Base-by-base conservation (phyloP, 2,113 vertebrate genomes). In the Platichthys stellatus region DNA sequence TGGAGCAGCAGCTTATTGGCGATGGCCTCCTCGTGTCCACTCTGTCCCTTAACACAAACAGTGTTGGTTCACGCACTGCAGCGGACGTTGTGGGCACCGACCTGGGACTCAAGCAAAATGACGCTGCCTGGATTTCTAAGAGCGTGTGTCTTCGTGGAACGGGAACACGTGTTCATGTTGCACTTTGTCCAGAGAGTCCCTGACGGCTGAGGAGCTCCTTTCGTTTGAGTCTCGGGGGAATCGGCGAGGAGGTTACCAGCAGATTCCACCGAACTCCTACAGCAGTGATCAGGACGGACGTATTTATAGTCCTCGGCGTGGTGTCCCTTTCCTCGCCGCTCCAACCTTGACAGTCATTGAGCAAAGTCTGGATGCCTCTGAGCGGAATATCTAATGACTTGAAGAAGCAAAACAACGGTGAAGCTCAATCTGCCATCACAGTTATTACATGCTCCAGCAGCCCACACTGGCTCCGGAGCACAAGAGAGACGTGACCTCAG, bases 341-440 rank as follows among this genome's bases (percentile, higher is more conserved):
- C 63, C 76, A 77, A 89, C 83, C 81, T 87, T 86, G 86, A 85
- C 81, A 80, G 78, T 80, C 83, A 78, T 53, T 87, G 80, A 82
- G 73, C 43, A 76, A 63, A 72, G 81, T 69, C 71, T 77, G 63
- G 63, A 74, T 9, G 63, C 38, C 64, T 86, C 68, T 58, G 74
- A 89, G 83, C 53, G 40, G 85, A 89, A 85, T 90, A 47, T 71
- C 68, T 72, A 87, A 87, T 79, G 83, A 86, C 69, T 17, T 17
- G 69, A 64, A 28, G 65, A 76, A 69, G 51, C 35, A 83, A 75
- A 88, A 86, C 63, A 83, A 77, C 64, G 23, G 43, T 5, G 0
- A 21, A 3, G 59, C 75, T 73, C 68, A 24, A 67, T 68, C 69
- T 67, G 56, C 76, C 66, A n/a, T 82, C 67, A 57, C 38, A 21